These are phyloP conservation scores for Pasiphila rectangulata DNA, from an alignment of 2,888 invertebrate species.

Conservation along the genomic window DNA sequence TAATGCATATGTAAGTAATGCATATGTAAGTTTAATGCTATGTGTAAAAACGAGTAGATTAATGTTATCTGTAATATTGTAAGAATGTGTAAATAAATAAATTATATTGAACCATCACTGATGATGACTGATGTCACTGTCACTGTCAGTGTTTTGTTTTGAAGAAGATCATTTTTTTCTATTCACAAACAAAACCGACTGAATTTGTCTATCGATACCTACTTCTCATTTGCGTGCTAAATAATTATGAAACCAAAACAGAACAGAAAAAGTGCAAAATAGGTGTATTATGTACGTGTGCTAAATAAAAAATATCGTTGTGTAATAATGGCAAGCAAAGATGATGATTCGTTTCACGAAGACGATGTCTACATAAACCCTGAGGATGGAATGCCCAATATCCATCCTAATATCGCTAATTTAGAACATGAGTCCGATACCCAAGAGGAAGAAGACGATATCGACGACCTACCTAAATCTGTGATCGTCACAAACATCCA, in stretches of 20 bases:
- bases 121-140: too few species aligned
- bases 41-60: too few species aligned
- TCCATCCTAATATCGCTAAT: conserved; percentile 89
- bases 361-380: conserved; percentile 91
- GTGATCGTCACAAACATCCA: conserved; percentile 94
- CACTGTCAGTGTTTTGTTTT: too few species aligned
- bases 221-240: neutral
- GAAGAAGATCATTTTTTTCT: too few species aligned
- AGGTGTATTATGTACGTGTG: conserved; percentile 1
- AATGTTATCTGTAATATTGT: too few species aligned
- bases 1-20: too few species aligned
- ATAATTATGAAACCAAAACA: neutral
- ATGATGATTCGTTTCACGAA: conserved; percentile 77
- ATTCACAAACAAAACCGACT: too few species aligned
- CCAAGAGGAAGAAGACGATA: conserved; percentile 84
- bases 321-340: conserved; percentile 60
- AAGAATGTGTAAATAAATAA: too few species aligned
- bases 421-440: conserved; percentile 85
- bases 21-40: too few species aligned
- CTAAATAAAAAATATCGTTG: neutral
- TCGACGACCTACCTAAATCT: conserved; percentile 92
- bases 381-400: conserved; percentile 91
- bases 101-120: too few species aligned
- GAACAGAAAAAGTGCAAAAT: neutral
- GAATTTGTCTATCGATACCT: conserved; percentile 9